Base-by-base conservation (phyloP, 2,113 vertebrate genomes). In the Egretta garzetta region DNA sequence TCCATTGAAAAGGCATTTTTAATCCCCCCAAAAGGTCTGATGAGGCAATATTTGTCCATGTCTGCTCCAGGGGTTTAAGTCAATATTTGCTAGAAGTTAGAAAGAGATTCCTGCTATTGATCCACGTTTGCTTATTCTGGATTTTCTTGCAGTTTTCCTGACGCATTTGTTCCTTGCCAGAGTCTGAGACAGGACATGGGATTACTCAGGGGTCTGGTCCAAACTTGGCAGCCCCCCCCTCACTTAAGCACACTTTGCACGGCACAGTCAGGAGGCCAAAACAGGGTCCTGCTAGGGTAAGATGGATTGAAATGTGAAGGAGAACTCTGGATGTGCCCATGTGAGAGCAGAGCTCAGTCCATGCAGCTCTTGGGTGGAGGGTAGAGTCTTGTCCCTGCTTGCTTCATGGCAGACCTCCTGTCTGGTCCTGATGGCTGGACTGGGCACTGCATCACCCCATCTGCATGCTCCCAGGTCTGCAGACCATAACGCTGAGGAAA, bases 41-140 rank as follows among this genome's bases (percentile, higher is more conserved):
- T 84, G 94, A 97, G 84, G 74, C 80, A 96, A 75, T 97, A 87
- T 96, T 97, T 97, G 64, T 79, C 87, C 66, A 64, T 49, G 93
- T 93, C 93, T 97, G 89, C 89, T 81, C 56, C 64, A 26, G 56
- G 68, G 68, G 73, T 89, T 95, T 94, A 95, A 89, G 87, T 96
- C 91, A 96, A 95, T 96, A 94, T 96, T 96, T 96, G 70, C 35
- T 87, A 70, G 41, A 72, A 74, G 80, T 87, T 68, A 72, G 68
- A 95, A 93, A 66, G 80, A 89, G 49, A 96, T 89, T 96, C 89
- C 70, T 93, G 41, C 73, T 91, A 91, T 95, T 96, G 95, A 94
- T 82, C 52, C 80, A 60, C 1, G 4, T 91, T 81, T 95, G 55
- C 70, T 91, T 91, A 64, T 93, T 87, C 93, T 96, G 73, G 41